Percentiles rank a stretch among this genome's conserved stretches.
Evolutionary conservation across 2,797 vertebrate species (phyloP).

Genomic region (Taenioides sp.): DNA sequence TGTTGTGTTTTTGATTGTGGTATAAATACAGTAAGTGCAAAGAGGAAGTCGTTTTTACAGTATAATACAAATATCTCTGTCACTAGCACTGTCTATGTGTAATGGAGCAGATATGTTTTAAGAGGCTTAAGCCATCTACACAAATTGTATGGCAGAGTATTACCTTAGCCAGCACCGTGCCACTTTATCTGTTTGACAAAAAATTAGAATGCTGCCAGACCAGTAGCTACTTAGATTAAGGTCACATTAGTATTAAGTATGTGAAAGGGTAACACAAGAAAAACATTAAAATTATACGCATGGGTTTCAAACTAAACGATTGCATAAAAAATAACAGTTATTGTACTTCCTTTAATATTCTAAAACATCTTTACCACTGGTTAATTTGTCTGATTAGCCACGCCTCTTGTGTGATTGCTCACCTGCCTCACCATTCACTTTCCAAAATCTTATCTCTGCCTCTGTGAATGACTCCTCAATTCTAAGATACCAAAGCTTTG

Average conservation of each 20-base stretch:
- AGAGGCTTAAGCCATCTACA: neutral
- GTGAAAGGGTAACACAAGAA: neutral
- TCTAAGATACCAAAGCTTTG: slow-evolving; percentile 1
- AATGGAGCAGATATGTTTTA: slow-evolving; percentile 24
- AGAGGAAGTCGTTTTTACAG: slow-evolving; percentile 44
- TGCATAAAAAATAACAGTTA: neutral
- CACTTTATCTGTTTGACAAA: neutral
- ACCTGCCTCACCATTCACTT: slow-evolving; percentile 53
- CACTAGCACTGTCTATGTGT: slow-evolving; percentile 64
- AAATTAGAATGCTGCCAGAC: neutral
- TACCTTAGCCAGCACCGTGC: slow-evolving; percentile 7
- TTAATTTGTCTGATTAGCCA: slow-evolving; percentile 56
- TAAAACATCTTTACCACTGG: slow-evolving; percentile 24
- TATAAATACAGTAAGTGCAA: slow-evolving; percentile 23
- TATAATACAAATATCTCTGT: slow-evolving; percentile 51
- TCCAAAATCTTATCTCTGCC: slow-evolving; percentile 15
- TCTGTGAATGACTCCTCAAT: neutral
- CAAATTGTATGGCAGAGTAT: neutral
- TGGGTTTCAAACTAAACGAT: neutral
- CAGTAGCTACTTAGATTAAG: neutral
- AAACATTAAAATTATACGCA: neutral
- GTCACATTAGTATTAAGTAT: neutral
- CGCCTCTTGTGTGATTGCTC: slow-evolving; percentile 64
- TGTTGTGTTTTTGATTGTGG: neutral
- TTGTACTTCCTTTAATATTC: neutral